Evolutionary conservation across 2,113 vertebrate genomes (phyloP).

Genomic region (Turdus rufiventris): DNA sequence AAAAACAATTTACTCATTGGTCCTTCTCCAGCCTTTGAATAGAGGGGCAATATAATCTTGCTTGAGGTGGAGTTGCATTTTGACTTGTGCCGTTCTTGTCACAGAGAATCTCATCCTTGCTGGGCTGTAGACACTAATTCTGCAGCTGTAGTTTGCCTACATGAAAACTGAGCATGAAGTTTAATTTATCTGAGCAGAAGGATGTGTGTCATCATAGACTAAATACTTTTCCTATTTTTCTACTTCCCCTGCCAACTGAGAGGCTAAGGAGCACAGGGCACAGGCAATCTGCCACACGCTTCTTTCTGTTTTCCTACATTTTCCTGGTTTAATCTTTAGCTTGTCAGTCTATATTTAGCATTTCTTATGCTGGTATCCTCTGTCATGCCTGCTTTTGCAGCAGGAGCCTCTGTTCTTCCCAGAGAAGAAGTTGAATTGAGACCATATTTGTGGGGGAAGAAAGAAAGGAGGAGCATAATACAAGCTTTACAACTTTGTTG

Average conservation of each 20-base stretch:
- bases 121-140: background rate
- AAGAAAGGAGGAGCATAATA: background rate
- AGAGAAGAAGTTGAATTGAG: background rate
- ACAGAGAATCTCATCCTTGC: background rate
- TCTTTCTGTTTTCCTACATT: background rate
- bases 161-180: background rate
- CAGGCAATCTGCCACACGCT: background rate
- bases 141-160: background rate
- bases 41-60: background rate
- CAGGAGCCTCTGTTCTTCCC: background rate
- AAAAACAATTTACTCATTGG: background rate
- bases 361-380: background rate
- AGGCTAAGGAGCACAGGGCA: background rate
- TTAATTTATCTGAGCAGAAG: background rate
- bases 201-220: background rate
- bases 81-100: background rate
- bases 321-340: background rate
- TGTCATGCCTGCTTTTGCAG: background rate
- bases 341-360: background rate
- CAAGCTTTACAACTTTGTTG: background rate
- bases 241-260: background rate
- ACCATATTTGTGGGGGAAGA: rapidly evolving
- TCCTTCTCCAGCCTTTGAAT: background rate
- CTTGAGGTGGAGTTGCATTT: background rate
- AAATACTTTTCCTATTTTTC: background rate